Conservation (phyloP, 2,797 vertebrate species). For the Menidia menidia region DNA sequence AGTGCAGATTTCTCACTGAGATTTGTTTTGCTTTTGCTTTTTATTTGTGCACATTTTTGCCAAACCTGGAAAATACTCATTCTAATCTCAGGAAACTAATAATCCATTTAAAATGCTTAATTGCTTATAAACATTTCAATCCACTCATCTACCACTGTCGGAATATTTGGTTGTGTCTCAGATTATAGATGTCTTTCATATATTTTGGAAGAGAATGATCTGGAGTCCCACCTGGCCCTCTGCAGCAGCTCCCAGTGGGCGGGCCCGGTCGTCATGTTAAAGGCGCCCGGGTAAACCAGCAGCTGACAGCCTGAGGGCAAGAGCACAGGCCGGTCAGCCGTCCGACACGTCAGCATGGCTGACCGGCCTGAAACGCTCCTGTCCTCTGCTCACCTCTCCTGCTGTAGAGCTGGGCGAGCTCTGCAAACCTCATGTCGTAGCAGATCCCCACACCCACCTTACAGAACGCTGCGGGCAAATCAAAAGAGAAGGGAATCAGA, state of each 20-base stretch:
- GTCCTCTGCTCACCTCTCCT: conserved; percentile 85
- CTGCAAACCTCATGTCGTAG: conserved; percentile 96
- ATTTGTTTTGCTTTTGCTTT: too few relatives aligned
- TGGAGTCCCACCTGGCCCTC: conserved; percentile 84
- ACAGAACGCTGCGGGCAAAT: conserved; percentile 88
- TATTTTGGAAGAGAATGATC: neutral
- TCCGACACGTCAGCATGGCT: neutral
- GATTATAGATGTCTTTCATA: neutral
- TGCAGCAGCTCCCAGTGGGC: conserved; percentile 98
- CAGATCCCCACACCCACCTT: conserved; percentile 98
- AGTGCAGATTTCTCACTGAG: too few relatives aligned
- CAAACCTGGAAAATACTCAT: too few relatives aligned
- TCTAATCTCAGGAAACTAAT: neutral
- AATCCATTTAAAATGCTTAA: neutral
- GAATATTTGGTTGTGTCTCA: neutral
- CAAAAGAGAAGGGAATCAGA: neutral
- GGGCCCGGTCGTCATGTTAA: conserved; percentile 98
- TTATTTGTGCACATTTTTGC: too few relatives aligned
- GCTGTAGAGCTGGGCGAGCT: conserved; percentile 94
- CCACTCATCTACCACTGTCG: too few relatives aligned
- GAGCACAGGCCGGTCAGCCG: neutral
- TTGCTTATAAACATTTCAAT: too few relatives aligned
- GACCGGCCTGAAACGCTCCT: accelerated
- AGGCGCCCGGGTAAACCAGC: conserved; percentile 95
- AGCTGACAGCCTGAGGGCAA: conserved; percentile 90